Conservation (phyloP, 1,140 invertebrate species). For the Euschistus heros region DNA sequence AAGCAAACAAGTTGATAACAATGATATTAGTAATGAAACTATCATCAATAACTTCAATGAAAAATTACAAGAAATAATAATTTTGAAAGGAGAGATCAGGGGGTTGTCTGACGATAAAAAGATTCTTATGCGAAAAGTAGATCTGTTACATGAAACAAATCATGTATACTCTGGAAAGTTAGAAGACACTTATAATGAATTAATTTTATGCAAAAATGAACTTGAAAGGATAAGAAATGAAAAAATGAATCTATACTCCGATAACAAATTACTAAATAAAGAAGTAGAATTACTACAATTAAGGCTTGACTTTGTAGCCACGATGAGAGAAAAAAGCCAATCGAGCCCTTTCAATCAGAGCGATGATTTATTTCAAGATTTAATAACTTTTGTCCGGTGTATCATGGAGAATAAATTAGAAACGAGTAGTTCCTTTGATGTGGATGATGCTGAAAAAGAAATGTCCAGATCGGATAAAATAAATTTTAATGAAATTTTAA, state of each 20-base stretch:
- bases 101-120: background rate
- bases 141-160: constrained; percentile 4
- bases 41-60: constrained; percentile 4
- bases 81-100: background rate
- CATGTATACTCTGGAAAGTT: background rate
- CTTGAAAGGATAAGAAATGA: constrained; percentile 2
- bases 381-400: constrained; percentile 3
- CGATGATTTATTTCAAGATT: constrained; percentile 9
- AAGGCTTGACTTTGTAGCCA: constrained; percentile 3
- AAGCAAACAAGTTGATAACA: background rate
- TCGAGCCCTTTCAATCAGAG: background rate
- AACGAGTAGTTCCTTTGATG: background rate
- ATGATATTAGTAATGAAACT: background rate
- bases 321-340: background rate
- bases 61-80: constrained; percentile 19
- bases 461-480: background rate
- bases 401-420: constrained; percentile 15
- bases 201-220: constrained; percentile 3
- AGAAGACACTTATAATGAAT: background rate
- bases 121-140: background rate
- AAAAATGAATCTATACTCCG: constrained; percentile 5
- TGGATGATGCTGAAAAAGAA: background rate
- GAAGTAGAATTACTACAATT: constrained; percentile 1
- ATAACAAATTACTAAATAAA: constrained; percentile 10
- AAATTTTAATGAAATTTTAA: constrained; percentile 10